A percentile compares a stretch with the other conserved stretches of the same genome.
Conservation (phyloP, 2,797 vertebrate species). For the Sarcophilus harrisii region DNA sequence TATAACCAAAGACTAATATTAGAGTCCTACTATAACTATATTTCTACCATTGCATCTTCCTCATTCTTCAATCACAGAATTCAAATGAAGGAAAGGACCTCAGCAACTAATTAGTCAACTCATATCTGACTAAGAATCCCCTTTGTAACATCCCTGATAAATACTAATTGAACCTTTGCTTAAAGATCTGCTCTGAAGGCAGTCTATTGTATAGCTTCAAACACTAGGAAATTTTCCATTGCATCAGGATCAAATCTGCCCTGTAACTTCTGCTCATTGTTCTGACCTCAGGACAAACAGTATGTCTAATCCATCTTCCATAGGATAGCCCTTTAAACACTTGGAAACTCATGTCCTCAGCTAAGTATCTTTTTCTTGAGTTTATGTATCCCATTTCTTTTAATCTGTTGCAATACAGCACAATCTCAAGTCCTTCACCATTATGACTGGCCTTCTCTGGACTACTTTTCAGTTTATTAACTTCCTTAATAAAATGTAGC, state of each 20-base stretch:
- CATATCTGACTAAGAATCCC: background rate
- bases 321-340: background rate
- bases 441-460: background rate
- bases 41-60: background rate
- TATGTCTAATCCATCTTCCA: background rate
- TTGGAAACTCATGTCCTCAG: background rate
- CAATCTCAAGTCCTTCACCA: background rate
- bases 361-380: background rate
- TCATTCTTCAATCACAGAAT: background rate
- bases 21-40: background rate
- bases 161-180: background rate
- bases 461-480: background rate
- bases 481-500: background rate
- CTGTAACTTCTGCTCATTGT: background rate
- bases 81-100: background rate
- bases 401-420: background rate
- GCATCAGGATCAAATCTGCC: background rate
- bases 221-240: background rate
- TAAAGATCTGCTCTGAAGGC: background rate
- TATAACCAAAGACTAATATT: background rate
- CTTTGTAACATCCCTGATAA: background rate
- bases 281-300: background rate
- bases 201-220: background rate
- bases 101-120: background rate
- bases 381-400: background rate